Conservation (phyloP, 2,113 vertebrate species). For the Bufo bufo region DNA sequence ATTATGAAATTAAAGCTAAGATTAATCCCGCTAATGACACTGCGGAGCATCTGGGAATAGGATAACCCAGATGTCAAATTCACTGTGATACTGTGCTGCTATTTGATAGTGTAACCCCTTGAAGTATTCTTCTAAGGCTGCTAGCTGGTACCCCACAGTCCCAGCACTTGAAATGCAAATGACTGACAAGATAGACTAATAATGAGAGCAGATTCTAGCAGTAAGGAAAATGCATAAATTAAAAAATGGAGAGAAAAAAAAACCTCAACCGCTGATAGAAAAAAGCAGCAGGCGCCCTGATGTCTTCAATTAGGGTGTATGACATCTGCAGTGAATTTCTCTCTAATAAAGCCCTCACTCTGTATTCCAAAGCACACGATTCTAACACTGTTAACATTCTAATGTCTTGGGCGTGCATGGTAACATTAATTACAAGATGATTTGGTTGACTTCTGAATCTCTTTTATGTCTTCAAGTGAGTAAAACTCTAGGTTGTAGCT, state of each 20-base stretch:
- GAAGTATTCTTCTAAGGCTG: conserved; percentile 85
- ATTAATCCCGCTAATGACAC: conserved; percentile 99
- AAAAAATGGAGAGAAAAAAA: conserved; percentile 73
- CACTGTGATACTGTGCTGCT: conserved; percentile 78
- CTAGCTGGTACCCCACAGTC: conserved; percentile 83
- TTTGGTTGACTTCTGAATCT: conserved; percentile 95
- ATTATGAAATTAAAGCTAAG: conserved; percentile 99
- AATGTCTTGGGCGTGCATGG: conserved; percentile 96
- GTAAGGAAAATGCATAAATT: conserved; percentile 96
- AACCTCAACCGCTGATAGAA: conserved; percentile 91
- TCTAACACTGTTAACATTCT: conserved; percentile 99
- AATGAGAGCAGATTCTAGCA: conserved; percentile 97
- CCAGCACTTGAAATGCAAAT: conserved; percentile 99
- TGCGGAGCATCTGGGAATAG: conserved; percentile 92
- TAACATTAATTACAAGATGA: conserved; percentile 99
- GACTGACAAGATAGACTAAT: conserved; percentile 95
- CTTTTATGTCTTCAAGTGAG: conserved; percentile 94
- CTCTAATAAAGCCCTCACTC: conserved; percentile 99
- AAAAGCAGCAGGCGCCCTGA: conserved; percentile 96
- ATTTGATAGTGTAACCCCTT: conserved; percentile 87
- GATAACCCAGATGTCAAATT: conserved; percentile 94
- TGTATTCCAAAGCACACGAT: conserved; percentile 97
- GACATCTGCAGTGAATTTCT: conserved; percentile 94
- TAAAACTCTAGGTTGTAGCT: conserved; percentile 90
- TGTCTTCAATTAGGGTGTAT: conserved; percentile 99